Base-by-base conservation (phyloP, 2,797 vertebrate genomes). In the Gadopsis marmoratus region DNA sequence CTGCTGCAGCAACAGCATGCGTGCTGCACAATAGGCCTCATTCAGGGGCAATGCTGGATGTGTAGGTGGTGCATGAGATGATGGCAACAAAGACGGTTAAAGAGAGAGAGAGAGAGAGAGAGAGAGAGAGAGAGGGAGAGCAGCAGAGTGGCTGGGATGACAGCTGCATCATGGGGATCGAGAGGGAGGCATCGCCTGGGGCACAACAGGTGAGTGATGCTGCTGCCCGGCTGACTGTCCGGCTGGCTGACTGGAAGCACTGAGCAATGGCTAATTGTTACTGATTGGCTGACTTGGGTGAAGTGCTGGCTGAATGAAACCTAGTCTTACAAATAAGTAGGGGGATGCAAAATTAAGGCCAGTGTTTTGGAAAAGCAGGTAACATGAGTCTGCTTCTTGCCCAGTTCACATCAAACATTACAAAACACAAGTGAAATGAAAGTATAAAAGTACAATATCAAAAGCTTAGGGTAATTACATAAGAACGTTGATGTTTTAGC, bases 141-240 rank as follows among this genome's bases (percentile, higher is more conserved):
- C 50, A 16, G 39, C 29, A 31, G 73, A 77, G 84, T 61, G 78
- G 75, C 76, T 62, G 79, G 37, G 62, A 69, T 88, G 89, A 92
- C 91, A 91, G 91, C 91, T 93, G 93, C 87, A 73, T 86, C 86
- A 91, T 83, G 84, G 81, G 86, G 85, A 82, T 74, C 64, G 21
- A 60, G 81, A 78, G 71, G 73, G 79, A 76, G 86, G 85, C 50
- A 39, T 66, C 62, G 79, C 86, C 82, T 47, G 71, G 79, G 74
- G 86, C 90, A 90, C 84, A 86, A 92, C 93, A 94, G 94, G 94
- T 95, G 92, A 95, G 94, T 85, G 86, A 85, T 77, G 88, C 84
- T 74, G 86, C 89, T 59, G 64, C 56, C 55, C 76, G 76, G 76
- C 78, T 79, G 87, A 81, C 74, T 56, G 85, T 79, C 51, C 73